These are phyloP conservation scores for Yponomeuta evonymella DNA, from an alignment of 2,888 invertebrate species.

Conservation along the genomic window DNA sequence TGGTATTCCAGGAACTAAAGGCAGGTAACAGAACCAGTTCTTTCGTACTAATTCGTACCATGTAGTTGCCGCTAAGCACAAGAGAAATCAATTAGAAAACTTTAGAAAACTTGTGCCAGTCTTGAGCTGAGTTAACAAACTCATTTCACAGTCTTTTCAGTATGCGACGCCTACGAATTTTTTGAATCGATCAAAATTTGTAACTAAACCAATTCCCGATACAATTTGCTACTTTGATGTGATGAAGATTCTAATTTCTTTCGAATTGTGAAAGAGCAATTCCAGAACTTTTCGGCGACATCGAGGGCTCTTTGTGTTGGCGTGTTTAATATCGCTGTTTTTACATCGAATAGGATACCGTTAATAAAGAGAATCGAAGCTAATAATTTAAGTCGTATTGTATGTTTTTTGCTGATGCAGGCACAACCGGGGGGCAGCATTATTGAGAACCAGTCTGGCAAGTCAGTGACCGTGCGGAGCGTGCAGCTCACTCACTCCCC, in stretches of 20 bases:
- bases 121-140: neutral
- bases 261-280: neutral
- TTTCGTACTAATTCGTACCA: constrained; percentile 23
- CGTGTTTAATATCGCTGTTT: neutral
- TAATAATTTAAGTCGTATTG: neutral
- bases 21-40: constrained; percentile 33
- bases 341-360: neutral
- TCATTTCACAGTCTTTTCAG: neutral
- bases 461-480: constrained; percentile 57
- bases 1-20: constrained; percentile 28
- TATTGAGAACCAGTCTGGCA: constrained; percentile 42
- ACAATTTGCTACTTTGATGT: neutral
- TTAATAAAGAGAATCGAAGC: neutral
- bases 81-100: constrained; percentile 42
- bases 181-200: too few species aligned
- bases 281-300: neutral
- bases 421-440: neutral
- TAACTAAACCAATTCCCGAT: neutral
- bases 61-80: constrained; percentile 29
- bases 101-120: neutral
- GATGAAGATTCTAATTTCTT: neutral
- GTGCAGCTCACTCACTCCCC: constrained; percentile 37
- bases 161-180: neutral
- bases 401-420: neutral
- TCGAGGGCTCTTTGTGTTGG: neutral